A percentile compares a stretch with the other conserved stretches of the same genome.
Conservation (phyloP, 2,113 vertebrate genomes). For the Otolemur garnettii region DNA sequence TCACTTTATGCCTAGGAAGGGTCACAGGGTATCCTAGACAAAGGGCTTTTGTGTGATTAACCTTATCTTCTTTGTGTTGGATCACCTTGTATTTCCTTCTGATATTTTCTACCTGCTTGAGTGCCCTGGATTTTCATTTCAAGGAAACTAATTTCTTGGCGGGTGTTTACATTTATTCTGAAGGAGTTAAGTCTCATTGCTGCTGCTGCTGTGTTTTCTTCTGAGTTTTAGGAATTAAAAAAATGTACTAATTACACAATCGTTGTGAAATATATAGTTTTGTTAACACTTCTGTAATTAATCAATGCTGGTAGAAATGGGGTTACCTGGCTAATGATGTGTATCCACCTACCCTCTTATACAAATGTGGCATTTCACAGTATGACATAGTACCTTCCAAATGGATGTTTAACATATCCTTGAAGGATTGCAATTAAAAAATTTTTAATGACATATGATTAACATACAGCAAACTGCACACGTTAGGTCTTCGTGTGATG, state of each 20-base stretch:
- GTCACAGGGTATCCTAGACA: conserved; percentile 48
- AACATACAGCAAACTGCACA: neutral
- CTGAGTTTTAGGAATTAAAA: conserved; percentile 56
- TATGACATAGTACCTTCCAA: neutral
- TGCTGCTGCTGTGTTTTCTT: neutral
- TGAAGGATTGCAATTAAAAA: neutral
- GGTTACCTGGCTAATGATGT: neutral
- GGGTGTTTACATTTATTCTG: conserved; percentile 26
- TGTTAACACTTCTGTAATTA: neutral
- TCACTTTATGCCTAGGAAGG: conserved; percentile 47
- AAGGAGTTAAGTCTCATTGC: neutral
- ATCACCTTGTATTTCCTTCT: conserved; percentile 77
- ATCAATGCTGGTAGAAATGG: neutral
- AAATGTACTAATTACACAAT: neutral
- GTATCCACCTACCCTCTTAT: neutral
- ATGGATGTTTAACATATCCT: conserved; percentile 13
- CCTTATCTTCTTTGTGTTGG: conserved; percentile 55
- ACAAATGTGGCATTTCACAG: neutral
- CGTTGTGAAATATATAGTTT: neutral
- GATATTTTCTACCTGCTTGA: conserved; percentile 70
- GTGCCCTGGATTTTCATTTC: conserved; percentile 69
- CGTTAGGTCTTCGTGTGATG: neutral
- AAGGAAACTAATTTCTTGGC: conserved; percentile 62
- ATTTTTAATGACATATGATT: neutral
- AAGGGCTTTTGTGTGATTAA: conserved; percentile 76